A percentile compares a stretch with the other conserved stretches of the same genome.
phyloP scores from a whole-genome alignment of 2,888 invertebrate species.

The Portevinia maculata region DNA sequence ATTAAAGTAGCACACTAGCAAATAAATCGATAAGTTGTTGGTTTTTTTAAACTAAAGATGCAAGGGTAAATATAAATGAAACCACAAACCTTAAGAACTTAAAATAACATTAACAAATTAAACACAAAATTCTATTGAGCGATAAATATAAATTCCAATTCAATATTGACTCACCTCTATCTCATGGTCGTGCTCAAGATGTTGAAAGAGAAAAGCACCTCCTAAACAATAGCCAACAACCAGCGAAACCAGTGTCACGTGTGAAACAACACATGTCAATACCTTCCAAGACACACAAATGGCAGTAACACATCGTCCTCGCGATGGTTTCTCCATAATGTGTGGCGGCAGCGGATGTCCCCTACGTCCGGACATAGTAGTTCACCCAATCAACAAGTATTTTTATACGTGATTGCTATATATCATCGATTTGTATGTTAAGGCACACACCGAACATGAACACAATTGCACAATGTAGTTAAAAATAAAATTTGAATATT shows the following conservation, averaged over 20 bases:
- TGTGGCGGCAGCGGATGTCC: conserved; percentile 81
- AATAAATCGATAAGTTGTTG: too few relatives aligned
- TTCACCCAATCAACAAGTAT: conserved; percentile 12
- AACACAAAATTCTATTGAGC: not conserved
- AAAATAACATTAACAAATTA: conserved; percentile 24
- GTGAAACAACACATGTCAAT: conserved; percentile 93
- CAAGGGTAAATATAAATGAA: not conserved
- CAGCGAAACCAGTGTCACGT: conserved; percentile 92
- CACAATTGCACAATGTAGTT: too few relatives aligned
- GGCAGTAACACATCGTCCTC: conserved; percentile 80
- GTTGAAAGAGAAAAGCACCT: conserved; percentile 93
- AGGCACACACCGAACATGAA: not conserved
- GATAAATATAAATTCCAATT: not conserved
- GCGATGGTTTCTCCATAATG: conserved; percentile 79
- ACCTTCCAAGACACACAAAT: conserved; percentile 87
- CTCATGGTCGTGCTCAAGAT: conserved; percentile 90
- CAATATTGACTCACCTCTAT: conserved; percentile 84
- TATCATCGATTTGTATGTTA: conserved; percentile 7
- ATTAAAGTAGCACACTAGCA: too few relatives aligned
- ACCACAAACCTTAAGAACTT: not conserved
- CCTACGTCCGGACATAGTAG: conserved; percentile 80
- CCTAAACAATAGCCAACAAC: conserved; percentile 95
- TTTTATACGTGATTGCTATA: not conserved
- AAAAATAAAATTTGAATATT: conserved; percentile 30
- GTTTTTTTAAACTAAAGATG: too few relatives aligned